Base-by-base conservation (phyloP, 2,888 invertebrate species). In the Ophion ventricosus region DNA sequence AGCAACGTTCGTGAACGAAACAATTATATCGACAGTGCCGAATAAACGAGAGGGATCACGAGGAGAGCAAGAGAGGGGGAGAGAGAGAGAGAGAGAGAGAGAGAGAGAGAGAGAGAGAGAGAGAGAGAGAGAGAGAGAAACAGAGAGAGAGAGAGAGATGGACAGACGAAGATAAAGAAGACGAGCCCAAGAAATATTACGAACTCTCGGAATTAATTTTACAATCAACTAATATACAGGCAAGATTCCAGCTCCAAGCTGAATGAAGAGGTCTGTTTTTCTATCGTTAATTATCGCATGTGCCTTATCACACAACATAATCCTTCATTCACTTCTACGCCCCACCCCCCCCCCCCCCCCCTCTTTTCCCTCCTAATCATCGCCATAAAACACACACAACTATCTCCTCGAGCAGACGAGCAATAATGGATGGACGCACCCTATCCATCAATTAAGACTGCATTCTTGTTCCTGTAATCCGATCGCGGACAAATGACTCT, bases 161-260 rank as follows among this genome's bases (percentile, higher is more conserved):
- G 1, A 35, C 11, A 57, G 17, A 26, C 11, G 70, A 11, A 57
- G 57, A 63, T 26, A 23, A 43, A n/a, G 70, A 17, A 40, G 56
- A 61, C 35, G 23, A 59, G 49, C 54, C 49, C 54, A 35, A 54
- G 73, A 63, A 73, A 63, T 74, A 84, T 84, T 57, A 70, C 84
- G 70, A 84, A 64, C 74, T 74, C 80, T 78, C 29, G 77, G 74
- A 78, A 84, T 84, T 76, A 67, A 84, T 84, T 79, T 79, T 76
- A 66, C 75, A 84, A 75, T 56, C 79, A 2, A 61, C 61, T 66
- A 79, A 76, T 67, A 66, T 54, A 17, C 49, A 17, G 67, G 40
- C 63, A 63, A 35, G 35, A 14, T 40, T 35, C 25, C 64, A 66
- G 66, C 66, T 59, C 20, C 29, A 23, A 56, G 40, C 3, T 64